These are phyloP conservation scores for Salvelinus namaycush DNA, from an alignment of 2,113 vertebrate genomes.

Conservation along the genomic window DNA sequence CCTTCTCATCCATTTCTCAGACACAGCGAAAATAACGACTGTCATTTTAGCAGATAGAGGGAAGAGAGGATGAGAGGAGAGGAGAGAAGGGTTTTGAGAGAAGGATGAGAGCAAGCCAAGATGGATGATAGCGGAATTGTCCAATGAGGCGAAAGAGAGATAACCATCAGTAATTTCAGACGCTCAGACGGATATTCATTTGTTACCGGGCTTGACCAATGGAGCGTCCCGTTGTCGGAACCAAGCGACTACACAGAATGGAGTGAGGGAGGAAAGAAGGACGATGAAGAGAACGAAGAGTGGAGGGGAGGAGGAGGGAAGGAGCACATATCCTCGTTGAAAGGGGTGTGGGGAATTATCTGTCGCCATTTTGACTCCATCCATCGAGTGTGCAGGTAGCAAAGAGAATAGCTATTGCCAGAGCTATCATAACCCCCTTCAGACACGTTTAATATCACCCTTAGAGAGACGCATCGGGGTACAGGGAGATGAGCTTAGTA, in stretches of 20 bases:
- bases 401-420: background rate
- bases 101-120: constrained; percentile 12
- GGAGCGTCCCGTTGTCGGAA: constrained; percentile 55
- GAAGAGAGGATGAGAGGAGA: constrained; percentile 5
- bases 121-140: constrained; percentile 7
- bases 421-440: background rate
- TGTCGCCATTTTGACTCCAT: constrained; percentile 54
- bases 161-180: constrained; percentile 79
- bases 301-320: background rate
- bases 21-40: constrained; percentile 3
- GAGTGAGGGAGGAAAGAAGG: background rate
- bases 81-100: background rate
- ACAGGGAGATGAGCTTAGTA: background rate
- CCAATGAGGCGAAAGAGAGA: constrained; percentile 48
- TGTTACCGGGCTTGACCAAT: constrained; percentile 67
- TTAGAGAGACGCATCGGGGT: background rate
- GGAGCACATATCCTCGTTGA: constrained; percentile 2
- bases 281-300: background rate
- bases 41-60: constrained; percentile 2
- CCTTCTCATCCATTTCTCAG: background rate
- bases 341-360: background rate
- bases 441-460: background rate
- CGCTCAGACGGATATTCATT: constrained; percentile 69
- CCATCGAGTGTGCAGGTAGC: constrained; percentile 1
- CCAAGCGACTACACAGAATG: background rate